Evolutionary conservation across 2,113 vertebrate genomes (phyloP), one percentile per base, ranked within the genome.

Genomic region (Ariopsis seemanni): DNA sequence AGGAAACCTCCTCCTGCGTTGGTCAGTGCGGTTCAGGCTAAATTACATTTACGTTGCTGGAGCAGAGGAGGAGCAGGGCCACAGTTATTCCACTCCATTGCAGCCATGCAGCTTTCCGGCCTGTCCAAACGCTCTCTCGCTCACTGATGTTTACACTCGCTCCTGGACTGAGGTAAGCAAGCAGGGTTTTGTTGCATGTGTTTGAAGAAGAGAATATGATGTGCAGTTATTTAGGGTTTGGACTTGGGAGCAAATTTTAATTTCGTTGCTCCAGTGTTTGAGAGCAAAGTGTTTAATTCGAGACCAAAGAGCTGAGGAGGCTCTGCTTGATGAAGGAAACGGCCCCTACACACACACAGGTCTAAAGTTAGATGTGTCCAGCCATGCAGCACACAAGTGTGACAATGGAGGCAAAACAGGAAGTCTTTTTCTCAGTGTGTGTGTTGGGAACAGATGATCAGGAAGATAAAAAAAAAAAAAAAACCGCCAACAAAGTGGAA

Each of bases 341-440:
- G 1, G 25, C 55, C 30, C 58, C 48, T 27, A 14, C 58, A 58
- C 81, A 79, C 67, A 79, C 82, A 74, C 63, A 48, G 85, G 93
- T 95, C 96, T 97, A 97, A 97, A 98, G 95, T 97, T 98, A 96
- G 97, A 94, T 92, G 93, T 87, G 86, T 93, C 74, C 80, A 88
- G 63, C 87, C 85, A 77, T 89, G 90, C 92, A 95, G 94, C 93
- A 92, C 93, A 95, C 94, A 94, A 95, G 95, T 92, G 95, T 97
- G 97, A 97, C 97, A 98, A 96, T 97, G 91, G 96, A 96, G 96
- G 93, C 95, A 97, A 98, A 99, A 99, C 97, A 99, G 97, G 98
- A 99, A 98, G 97, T 97, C 91, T 97, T 94, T 97, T 95, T 95
- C 95, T 93, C 94, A 94, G 91, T 90, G 94, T 97, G 96, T 97